These are phyloP conservation scores for Eidolon helvum DNA, from an alignment of 2,113 vertebrate genomes.

Conservation along the genomic window DNA sequence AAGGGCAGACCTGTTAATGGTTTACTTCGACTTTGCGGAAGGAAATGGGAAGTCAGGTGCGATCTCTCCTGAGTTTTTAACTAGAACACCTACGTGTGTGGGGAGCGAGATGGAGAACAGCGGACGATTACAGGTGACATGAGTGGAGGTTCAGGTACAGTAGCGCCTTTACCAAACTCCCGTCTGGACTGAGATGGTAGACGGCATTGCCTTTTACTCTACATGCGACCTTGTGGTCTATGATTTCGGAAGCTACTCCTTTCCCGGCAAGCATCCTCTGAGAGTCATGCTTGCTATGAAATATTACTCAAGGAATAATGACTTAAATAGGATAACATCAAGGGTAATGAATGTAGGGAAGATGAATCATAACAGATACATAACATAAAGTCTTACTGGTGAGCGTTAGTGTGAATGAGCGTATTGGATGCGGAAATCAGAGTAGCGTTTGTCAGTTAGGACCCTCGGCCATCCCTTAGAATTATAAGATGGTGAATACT, in stretches of 20 bases:
- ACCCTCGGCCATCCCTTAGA: too few relatives aligned
- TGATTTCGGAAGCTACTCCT: not conserved
- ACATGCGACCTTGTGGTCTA: too few relatives aligned
- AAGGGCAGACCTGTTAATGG: too few relatives aligned
- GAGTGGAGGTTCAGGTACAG: rapidly evolving
- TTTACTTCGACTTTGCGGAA: too few relatives aligned
- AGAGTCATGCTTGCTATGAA: not conserved
- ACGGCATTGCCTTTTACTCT: not conserved
- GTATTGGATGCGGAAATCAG: not conserved
- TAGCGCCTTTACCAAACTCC: not conserved
- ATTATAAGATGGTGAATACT: not conserved
- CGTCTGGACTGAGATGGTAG: not conserved
- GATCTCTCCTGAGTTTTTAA: not conserved
- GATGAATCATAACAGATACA: too few relatives aligned
- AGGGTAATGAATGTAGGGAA: not conserved
- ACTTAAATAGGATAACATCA: not conserved
- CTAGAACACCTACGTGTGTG: not conserved
- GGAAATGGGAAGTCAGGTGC: too few relatives aligned
- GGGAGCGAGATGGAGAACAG: not conserved
- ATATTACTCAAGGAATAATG: not conserved
- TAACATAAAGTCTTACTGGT: not conserved
- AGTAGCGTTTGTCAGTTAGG: not conserved
- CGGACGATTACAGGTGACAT: rapidly evolving
- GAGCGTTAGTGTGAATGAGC: too few relatives aligned
- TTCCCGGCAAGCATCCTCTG: rapidly evolving